Percentiles rank a stretch among this genome's conserved stretches.
Evolutionary conservation across 2,888 invertebrate species (phyloP).

Genomic region (Smittia aterrima): DNA sequence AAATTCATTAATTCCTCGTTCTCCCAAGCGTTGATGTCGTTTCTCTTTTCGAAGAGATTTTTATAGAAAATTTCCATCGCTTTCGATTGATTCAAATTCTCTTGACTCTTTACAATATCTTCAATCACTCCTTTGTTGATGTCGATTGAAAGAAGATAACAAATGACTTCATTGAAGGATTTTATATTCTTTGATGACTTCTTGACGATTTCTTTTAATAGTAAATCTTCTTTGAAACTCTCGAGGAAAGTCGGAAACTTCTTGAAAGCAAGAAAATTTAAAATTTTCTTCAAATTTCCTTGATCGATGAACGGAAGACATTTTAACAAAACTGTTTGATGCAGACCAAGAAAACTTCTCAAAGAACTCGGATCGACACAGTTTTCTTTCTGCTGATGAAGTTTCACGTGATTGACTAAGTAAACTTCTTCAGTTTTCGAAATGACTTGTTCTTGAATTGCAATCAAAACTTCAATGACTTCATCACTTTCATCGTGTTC

Average conservation of each 20-base stretch:
- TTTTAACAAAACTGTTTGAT: conserved; percentile 4
- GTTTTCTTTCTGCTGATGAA: conserved; percentile 47
- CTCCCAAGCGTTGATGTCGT: conserved; percentile 27
- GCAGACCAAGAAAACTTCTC: neutral
- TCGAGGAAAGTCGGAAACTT: conserved; percentile 12
- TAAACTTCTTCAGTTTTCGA: conserved; percentile 55
- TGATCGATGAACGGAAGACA: neutral
- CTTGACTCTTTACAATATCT: neutral
- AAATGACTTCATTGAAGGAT: neutral
- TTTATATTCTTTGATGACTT: neutral
- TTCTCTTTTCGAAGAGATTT: conserved; percentile 9
- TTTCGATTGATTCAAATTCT: neutral
- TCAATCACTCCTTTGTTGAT: neutral
- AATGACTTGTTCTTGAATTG: conserved; percentile 52
- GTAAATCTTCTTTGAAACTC: neutral
- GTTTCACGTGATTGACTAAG: conserved; percentile 55
- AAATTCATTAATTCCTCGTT: conserved; percentile 29
- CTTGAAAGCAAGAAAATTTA: neutral
- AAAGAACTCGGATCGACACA: neutral
- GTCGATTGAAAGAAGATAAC: neutral
- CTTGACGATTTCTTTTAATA: neutral
- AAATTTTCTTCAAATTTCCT: neutral
- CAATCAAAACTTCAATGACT: neutral
- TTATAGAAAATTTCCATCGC: neutral
- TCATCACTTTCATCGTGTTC: neutral